Conservation (phyloP, 2,113 vertebrate species). For the Peromyscus leucopus region DNA sequence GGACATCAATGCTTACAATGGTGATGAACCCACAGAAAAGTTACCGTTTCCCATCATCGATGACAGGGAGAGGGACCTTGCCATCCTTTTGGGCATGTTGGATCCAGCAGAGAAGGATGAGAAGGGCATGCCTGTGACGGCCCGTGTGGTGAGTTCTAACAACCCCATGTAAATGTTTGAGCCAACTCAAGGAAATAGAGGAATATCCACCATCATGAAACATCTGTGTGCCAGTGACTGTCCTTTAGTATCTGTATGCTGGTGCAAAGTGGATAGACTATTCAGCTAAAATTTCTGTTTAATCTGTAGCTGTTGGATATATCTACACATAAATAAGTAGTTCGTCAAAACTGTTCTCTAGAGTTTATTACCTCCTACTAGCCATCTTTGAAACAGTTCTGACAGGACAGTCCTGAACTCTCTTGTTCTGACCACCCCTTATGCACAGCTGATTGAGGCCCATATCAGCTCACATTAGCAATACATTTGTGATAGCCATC, state of each 20-base stretch:
- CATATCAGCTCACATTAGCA: neutral
- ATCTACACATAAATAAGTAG: neutral
- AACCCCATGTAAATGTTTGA: too few species aligned
- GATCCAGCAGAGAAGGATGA: conserved; percentile 96
- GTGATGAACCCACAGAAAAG: conserved; percentile 80
- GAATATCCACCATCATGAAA: neutral
- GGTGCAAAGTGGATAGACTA: neutral
- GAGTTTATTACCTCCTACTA: neutral
- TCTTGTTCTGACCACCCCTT: neutral
- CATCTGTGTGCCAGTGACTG: neutral
- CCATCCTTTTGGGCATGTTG: conserved; percentile 95
- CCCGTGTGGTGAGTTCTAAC: conserved; percentile 93
- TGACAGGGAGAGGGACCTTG: conserved; percentile 92
- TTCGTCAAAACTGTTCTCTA: neutral
- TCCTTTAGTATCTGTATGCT: neutral
- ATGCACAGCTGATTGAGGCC: neutral
- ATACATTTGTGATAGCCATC: neutral
- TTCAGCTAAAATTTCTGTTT: neutral
- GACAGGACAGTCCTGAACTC: neutral
- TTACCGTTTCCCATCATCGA: conserved; percentile 98
- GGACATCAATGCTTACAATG: conserved; percentile 94
- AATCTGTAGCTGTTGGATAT: conserved; percentile 14
- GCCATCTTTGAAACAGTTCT: neutral
- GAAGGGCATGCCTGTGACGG: conserved; percentile 94
- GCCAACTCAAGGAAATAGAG: neutral